Evolutionary conservation across 2,888 invertebrate genomes (phyloP), one percentile per base, ranked within the genome.

Genomic region (Sphecodes monilicornis): DNA sequence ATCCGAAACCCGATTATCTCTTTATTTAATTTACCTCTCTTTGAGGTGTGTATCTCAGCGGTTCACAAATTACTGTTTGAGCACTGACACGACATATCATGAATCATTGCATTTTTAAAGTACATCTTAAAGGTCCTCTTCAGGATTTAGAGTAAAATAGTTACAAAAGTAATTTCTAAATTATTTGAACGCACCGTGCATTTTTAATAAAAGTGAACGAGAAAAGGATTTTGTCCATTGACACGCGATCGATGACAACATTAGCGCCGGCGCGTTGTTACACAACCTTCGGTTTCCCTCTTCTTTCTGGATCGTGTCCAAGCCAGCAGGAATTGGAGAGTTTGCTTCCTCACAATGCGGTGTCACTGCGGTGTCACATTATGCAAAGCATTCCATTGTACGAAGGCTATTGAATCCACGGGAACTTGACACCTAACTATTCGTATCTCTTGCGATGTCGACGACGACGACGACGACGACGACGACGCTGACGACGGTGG

Each of bases 331-430:
- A 92, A 93, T 92, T 92, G 90, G 88, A 88, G 90, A 92, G 91
- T 90, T 90, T 89, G 91, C 89, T 87, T 89, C 87, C 90, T 87
- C 89, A 88, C 88, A 91, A 90, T 90, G 90, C 90, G 88, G 90
- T 88, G 64, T 64, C 64, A 64, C 89, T 85, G 90, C 82, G 86
- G 88, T 91, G 90, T 91, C 90, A 89, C 92, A 92, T 93, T 93
- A 93, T 93, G 93, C 92, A 92, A 92, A 93, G 92, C 92, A 92
- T 93, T 93, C 90, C 92, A 89, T 92, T 92, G 89, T 88, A 87
- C 83, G 89, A 89, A 90, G 88, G 89, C 90, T 87, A 89, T 86
- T 90, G 90, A 92, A 92, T 92, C 86, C 91, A 88, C 88, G 85
- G 86, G 89, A 92, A 92, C 91, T 92, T 91, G 88, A 91, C 91